Conservation (phyloP, 2,888 invertebrate species). For the Choreutis nemorana region DNA sequence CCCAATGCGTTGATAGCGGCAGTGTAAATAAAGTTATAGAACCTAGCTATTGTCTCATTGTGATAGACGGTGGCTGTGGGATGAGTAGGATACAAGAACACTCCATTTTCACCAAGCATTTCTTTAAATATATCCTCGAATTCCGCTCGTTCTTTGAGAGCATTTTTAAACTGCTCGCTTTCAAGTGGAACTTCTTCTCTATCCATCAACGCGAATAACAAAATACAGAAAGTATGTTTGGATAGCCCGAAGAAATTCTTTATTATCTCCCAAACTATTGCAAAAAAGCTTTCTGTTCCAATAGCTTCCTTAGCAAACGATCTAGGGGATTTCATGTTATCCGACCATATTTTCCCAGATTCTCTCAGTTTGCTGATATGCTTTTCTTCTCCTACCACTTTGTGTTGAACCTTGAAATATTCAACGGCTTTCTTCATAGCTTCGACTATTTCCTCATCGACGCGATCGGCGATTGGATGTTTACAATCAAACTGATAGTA, state of each 20-base stretch:
- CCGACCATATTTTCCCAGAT: slow-evolving; percentile 75
- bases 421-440: slow-evolving; percentile 68
- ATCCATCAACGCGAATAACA: slow-evolving; percentile 75
- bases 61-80: slow-evolving; percentile 91
- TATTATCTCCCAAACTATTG: slow-evolving; percentile 71
- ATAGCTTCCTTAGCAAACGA: slow-evolving; percentile 73
- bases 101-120: slow-evolving; percentile 83
- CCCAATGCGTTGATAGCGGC: slow-evolving; percentile 87
- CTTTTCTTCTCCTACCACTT: slow-evolving; percentile 68
- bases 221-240: slow-evolving; percentile 84
- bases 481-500: slow-evolving; percentile 86
- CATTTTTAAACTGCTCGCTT: slow-evolving; percentile 63
- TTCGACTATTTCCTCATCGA: slow-evolving; percentile 75
- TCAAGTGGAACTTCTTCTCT: slow-evolving; percentile 67
- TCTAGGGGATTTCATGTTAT: slow-evolving; percentile 73
- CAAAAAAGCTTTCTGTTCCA: slow-evolving; percentile 67
- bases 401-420: slow-evolving; percentile 59
- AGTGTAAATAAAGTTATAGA: slow-evolving; percentile 88
- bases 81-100: slow-evolving; percentile 89
- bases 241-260: slow-evolving; percentile 80
- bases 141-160: slow-evolving; percentile 69
- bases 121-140: slow-evolving; percentile 70
- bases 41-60: slow-evolving; percentile 81
- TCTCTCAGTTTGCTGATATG: slow-evolving; percentile 69
- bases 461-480: slow-evolving; percentile 72